Percentiles rank a stretch among this genome's conserved stretches.
phyloP scores from a whole-genome alignment of 2,797 vertebrate species.

The Otolemur crassicaudatus region DNA sequence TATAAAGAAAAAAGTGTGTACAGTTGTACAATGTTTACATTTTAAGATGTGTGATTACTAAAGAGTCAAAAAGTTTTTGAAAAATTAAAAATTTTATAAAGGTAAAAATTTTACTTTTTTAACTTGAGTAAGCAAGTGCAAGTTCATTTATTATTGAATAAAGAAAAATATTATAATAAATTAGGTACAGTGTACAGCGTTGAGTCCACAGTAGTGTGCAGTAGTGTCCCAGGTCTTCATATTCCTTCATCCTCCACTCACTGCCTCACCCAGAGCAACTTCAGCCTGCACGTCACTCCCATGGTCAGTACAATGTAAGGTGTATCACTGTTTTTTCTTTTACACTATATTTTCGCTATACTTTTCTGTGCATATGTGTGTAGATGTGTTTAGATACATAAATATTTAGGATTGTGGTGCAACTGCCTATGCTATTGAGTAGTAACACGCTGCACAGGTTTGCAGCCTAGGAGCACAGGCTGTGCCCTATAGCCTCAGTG shows the following conservation, averaged over 20 bases:
- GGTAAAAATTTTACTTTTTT: not conserved
- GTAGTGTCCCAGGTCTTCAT: not conserved
- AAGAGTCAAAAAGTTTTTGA: not conserved
- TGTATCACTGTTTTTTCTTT: not conserved
- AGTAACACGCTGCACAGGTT: not conserved
- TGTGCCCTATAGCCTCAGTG: not conserved
- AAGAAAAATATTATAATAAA: not conserved
- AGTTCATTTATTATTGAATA: not conserved
- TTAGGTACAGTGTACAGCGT: no score
- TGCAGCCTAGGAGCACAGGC: not conserved
- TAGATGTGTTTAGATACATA: not conserved
- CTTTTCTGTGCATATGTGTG: not conserved
- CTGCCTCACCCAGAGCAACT: not conserved
- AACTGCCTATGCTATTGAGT: not conserved
- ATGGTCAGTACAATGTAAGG: not conserved
- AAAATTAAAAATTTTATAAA: not conserved
- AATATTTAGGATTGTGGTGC: not conserved
- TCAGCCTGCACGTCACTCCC: not conserved
- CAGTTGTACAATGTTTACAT: not conserved
- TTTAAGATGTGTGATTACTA: not conserved
- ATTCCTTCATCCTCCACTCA: not conserved
- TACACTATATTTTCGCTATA: not conserved
- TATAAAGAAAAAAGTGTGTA: not conserved
- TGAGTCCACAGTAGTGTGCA: not conserved
- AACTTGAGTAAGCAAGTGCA: no score